phyloP scores from a whole-genome alignment of 2,113 vertebrate genomes.

The Pseudois nayaur region DNA sequence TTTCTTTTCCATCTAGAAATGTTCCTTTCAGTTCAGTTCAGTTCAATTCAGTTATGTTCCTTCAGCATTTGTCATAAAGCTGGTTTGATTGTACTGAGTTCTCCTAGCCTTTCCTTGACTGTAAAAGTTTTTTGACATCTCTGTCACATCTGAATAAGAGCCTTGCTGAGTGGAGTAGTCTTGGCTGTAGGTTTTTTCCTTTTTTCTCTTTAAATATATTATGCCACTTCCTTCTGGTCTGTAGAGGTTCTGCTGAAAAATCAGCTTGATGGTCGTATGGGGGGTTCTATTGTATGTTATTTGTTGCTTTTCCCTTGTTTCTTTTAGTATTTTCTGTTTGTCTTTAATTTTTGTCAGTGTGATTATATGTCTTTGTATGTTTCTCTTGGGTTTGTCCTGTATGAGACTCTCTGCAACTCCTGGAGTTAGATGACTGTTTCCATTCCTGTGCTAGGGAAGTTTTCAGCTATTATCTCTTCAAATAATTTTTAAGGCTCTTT shows the following conservation, averaged over 20 bases:
- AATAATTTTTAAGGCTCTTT: background rate
- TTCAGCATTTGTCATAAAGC: background rate
- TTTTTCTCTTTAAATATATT: background rate
- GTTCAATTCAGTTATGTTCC: background rate
- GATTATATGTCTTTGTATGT: background rate
- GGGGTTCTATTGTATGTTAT: background rate
- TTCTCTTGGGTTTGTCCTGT: background rate
- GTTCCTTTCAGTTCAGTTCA: background rate
- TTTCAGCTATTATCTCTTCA: background rate
- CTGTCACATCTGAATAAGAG: background rate
- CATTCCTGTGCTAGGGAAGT: background rate
- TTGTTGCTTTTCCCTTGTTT: background rate
- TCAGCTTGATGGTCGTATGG: background rate
- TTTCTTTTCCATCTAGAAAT: background rate
- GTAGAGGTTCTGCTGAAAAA: background rate
- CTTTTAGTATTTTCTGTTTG: background rate
- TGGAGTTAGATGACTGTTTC: background rate
- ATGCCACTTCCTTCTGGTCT: background rate
- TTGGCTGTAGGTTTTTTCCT: background rate
- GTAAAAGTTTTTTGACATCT: background rate
- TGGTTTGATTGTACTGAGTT: background rate
- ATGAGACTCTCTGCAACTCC: background rate
- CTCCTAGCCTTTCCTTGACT: background rate
- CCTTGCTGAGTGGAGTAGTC: background rate
- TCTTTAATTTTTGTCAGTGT: background rate